Base-by-base conservation (phyloP, 2,113 vertebrate species). In the Junco hyemalis region DNA sequence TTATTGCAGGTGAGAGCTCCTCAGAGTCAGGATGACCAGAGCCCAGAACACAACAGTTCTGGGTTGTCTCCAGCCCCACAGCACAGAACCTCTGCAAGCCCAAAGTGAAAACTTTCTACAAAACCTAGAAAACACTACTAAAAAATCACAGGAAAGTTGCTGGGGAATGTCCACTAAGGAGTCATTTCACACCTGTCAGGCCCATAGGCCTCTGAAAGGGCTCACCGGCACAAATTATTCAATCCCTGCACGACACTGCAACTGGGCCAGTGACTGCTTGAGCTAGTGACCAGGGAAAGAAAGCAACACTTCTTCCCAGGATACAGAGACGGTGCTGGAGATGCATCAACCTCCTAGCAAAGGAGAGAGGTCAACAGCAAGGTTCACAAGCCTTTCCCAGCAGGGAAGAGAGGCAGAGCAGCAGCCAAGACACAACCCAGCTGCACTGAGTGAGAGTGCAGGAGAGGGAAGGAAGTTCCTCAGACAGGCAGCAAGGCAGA, bases 1-100 rank as follows among this genome's bases (percentile, higher is more conserved):
- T 69, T 77, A 77, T 44, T 69, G 68, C 28, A 80, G 36, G 42
- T 21, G 12, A 50, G 17, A 13, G 10, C 25, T 38, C 71, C 35
- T 20, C 53, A 59, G 31, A 85, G 33, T 26, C 59, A n/a, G 42
- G 28, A 57, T 19, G 18, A 66, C 33, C 53, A 63, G 44, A 82
- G 50, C 31, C 11, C 36, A n/a, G n/a, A 91, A 66, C 2, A 2
- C 18, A 78, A 51, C 3, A 80, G 9, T 33, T 29, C 48, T 48
- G 4, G 1, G 18, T 0, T 38, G 25, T 20, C 69, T 73, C 33
- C 9, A 9, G 36, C 28, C 60, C 48, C 0, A 0, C 2, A 81
- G 17, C 5, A 4, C 8, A 3, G 1, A 26, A 72, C 28, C 51
- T 26, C 45, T 21, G 13, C 33, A 70, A 53, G 15, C 12, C 20